Base-by-base conservation (phyloP, 1,140 invertebrate species). In the Pseudomyrmex gracilis region DNA sequence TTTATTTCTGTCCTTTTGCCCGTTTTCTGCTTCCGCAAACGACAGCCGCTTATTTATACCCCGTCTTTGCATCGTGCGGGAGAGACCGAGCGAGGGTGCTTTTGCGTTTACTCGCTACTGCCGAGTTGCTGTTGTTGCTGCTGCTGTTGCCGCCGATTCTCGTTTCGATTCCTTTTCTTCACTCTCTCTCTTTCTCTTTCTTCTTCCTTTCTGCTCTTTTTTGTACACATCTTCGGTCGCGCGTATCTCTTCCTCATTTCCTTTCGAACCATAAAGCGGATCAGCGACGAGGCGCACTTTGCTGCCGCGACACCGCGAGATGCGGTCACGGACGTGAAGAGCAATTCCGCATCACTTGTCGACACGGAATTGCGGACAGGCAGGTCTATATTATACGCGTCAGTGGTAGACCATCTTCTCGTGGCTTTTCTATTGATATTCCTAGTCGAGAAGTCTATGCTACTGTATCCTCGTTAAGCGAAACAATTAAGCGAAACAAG, bases 31-130 rank as follows among this genome's bases (percentile, higher is more conserved):
- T 94, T 93, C 93, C 93, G 93, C 93, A 94, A 94, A 93, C 92
- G 93, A 94, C 93, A 94, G 93, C 92, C 93, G 92, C 92, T 94
- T 94, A 94, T 94, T 94, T 94, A 94, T 94, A 94, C 92, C 92
- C 88, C 91, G 92, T 93, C 93, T 94, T 94, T 93, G 93, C 93
- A 94, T 94, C 92, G 93, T 87, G 57, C 85, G 74, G 85, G 89
- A 88, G 74, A 88, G 74, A 80, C 85, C 88, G 89, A 83, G 82
- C 74, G 71, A 85, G 86, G 76, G 85, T 67, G 86, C 88, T 82
- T 84, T 89, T 84, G 87, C 87, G 88, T 89, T 84, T 82, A 80
- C 76, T 88, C 73, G 83, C 83, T 85, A 73, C 86, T 86, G 73
- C 83, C 66, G 63, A 74, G 71, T 66, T 47, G 73, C 47, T 49